Evolutionary conservation across 2,113 vertebrate genomes (phyloP).

Genomic region (Thunnus thynnus): DNA sequence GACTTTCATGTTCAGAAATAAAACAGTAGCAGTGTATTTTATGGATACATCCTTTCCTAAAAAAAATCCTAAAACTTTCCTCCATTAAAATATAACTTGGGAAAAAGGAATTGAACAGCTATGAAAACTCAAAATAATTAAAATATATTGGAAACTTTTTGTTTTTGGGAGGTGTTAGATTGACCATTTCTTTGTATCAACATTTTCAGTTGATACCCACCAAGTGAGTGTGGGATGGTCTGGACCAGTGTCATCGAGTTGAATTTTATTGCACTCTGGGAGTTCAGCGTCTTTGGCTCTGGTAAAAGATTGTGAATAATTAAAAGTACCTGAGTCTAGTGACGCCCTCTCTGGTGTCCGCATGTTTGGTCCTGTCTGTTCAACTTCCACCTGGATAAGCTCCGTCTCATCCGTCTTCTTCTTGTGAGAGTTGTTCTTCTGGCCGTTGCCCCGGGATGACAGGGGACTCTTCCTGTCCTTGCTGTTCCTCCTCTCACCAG

Average conservation of each 20-base stretch:
- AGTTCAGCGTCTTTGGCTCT: background rate
- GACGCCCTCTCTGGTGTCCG: slow-evolving; percentile 89
- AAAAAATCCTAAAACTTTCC: no score
- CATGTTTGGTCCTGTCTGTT: slow-evolving; percentile 86
- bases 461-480: slow-evolving; percentile 90
- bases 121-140: no score
- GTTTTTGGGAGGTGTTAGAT: no score
- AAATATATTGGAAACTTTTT: no score
- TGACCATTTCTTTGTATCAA: no score
- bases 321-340: slow-evolving; percentile 88
- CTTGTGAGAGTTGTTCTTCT: slow-evolving; percentile 88
- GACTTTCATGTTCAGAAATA: no score
- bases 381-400: slow-evolving; percentile 92
- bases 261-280: background rate
- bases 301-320: background rate
- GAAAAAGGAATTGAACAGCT: no score
- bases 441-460: slow-evolving; percentile 80
- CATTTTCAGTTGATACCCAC: no score
- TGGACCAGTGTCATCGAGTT: background rate
- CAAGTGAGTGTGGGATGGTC: no score
- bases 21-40: no score
- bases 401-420: slow-evolving; percentile 94
- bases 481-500: slow-evolving; percentile 90
- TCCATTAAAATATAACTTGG: no score
- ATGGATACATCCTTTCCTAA: no score